phyloP scores from a whole-genome alignment of 2,113 vertebrate genomes.

The Mesembrinibis cayennensis region DNA sequence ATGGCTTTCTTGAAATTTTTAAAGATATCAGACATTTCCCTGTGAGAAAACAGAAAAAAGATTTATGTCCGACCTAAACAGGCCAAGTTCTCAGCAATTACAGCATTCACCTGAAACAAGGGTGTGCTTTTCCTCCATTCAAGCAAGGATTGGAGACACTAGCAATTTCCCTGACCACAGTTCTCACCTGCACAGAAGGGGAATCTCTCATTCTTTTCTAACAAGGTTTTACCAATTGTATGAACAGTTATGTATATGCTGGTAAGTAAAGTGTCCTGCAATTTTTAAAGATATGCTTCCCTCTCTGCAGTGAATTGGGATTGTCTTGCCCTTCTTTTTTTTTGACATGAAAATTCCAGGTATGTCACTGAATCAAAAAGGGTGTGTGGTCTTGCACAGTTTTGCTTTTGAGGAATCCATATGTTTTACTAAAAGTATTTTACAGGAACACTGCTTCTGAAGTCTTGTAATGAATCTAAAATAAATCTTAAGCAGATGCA shows the following conservation, averaged over 20 bases:
- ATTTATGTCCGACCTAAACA: not conserved
- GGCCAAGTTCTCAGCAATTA: not conserved
- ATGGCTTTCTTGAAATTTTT: not conserved
- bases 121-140: not conserved
- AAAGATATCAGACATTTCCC: not conserved
- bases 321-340: not conserved
- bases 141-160: not conserved
- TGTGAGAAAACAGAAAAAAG: not conserved
- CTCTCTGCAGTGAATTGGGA: not conserved
- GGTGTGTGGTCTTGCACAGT: not conserved
- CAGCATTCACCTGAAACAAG: not conserved
- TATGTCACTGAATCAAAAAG: not conserved
- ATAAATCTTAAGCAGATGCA: not conserved
- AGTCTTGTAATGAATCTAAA: constrained; percentile 27
- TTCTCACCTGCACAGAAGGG: not conserved
- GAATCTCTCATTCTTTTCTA: not conserved
- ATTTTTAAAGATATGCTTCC: not conserved
- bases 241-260: not conserved
- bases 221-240: not conserved
- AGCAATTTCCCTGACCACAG: not conserved
- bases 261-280: not conserved
- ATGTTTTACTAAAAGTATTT: constrained; percentile 38
- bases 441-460: not conserved
- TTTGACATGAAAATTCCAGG: not conserved
- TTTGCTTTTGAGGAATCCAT: constrained; percentile 43